A percentile compares a stretch with the other conserved stretches of the same genome.
phyloP scores from a whole-genome alignment of 2,797 vertebrate genomes.

The Valencia hispanica region DNA sequence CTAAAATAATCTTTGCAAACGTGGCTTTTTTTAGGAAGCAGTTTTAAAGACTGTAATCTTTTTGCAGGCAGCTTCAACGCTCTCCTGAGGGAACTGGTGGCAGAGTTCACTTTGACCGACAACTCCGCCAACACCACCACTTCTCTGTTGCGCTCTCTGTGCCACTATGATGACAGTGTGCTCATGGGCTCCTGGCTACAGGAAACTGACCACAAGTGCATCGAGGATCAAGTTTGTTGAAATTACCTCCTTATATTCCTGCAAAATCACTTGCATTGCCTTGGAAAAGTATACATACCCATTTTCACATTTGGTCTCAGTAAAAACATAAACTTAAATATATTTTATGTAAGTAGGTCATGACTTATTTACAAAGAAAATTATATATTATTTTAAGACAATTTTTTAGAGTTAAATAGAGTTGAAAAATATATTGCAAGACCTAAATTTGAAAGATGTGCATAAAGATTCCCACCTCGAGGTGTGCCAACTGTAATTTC shows the following conservation, averaged over 20 bases:
- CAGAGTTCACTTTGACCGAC: constrained; percentile 98
- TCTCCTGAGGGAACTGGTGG: constrained; percentile 94
- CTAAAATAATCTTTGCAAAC: not conserved
- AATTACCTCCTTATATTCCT: not conserved
- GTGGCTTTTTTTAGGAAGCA: not conserved
- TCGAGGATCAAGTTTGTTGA: constrained; percentile 92
- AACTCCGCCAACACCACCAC: constrained; percentile 99
- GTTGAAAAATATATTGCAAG: too few species aligned
- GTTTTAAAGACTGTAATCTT: constrained; percentile 26
- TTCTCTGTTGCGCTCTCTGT: constrained; percentile 94
- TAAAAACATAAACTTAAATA: not conserved
- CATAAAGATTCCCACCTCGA: too few species aligned
- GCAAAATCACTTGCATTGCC: not conserved
- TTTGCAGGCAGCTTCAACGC: constrained; percentile 92
- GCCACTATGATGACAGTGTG: constrained; percentile 98
- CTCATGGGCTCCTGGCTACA: constrained; percentile 99
- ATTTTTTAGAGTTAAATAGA: too few species aligned
- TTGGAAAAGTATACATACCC: not conserved
- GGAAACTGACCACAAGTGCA: constrained; percentile 98
- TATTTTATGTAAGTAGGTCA: not conserved
- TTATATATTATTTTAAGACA: too few species aligned
- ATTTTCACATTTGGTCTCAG: not conserved
- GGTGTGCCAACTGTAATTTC: too few species aligned
- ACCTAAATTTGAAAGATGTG: too few species aligned
- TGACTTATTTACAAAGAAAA: too few species aligned